A percentile compares a stretch with the other conserved stretches of the same genome.
Conservation (phyloP, 64 coral and sea anemone genomes). For the Exaiptasia diaphana region DNA sequence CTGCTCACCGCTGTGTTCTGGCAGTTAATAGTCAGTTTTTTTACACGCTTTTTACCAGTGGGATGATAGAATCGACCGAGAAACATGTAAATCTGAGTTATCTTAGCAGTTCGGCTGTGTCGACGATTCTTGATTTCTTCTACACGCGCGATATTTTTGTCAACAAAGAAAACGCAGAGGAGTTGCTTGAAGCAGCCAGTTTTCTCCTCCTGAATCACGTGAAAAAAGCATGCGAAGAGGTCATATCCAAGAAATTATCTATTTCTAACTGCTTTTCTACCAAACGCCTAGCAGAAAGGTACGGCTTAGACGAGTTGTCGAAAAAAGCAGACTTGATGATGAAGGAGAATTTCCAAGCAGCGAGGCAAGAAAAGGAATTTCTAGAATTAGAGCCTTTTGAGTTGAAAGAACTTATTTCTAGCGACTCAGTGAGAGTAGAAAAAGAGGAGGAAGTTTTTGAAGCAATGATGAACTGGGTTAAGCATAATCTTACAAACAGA, state of each 20-base stretch:
- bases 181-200: slow-evolving; percentile 38
- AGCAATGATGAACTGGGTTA: slow-evolving; percentile 60
- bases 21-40: slow-evolving; percentile 79
- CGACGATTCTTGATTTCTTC: slow-evolving; percentile 64
- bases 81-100: slow-evolving; percentile 39
- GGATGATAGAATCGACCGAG: slow-evolving; percentile 63
- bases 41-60: slow-evolving; percentile 71
- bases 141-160: slow-evolving; percentile 52
- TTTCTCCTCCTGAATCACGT: slow-evolving; percentile 54
- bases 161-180: slow-evolving; percentile 54
- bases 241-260: background rate
- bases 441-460: slow-evolving; percentile 72
- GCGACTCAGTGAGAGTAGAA: slow-evolving; percentile 60
- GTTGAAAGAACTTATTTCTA: slow-evolving; percentile 31
- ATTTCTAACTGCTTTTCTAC: slow-evolving; percentile 57
- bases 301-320: slow-evolving; percentile 7
- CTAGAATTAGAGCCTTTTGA: background rate
- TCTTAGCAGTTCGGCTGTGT: slow-evolving; percentile 14
- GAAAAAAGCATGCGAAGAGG: slow-evolving; percentile 57
- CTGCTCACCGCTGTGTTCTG: slow-evolving; percentile 61
- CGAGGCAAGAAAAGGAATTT: slow-evolving; percentile 50
- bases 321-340: slow-evolving; percentile 37
- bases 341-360: slow-evolving; percentile 54
- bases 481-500: slow-evolving; percentile 37
- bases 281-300: slow-evolving; percentile 58